Evolutionary conservation across 2,113 vertebrate genomes (phyloP).

Genomic region (Mastomys coucha): DNA sequence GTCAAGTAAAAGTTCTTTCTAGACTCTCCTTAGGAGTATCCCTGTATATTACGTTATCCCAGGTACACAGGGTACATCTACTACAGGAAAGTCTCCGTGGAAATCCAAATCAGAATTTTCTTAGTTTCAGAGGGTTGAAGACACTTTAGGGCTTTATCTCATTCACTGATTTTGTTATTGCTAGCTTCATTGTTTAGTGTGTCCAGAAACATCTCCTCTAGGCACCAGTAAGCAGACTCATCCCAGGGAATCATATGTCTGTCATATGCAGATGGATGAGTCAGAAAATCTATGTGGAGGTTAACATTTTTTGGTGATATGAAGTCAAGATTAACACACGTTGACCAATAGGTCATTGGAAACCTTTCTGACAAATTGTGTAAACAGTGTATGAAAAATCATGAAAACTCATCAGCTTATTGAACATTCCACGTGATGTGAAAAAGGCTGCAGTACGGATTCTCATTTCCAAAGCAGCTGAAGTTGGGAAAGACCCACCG

Average conservation of each 20-base stretch:
- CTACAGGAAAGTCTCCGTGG: background rate
- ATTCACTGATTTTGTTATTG: slow-evolving; percentile 21
- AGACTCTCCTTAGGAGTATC: background rate
- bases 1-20: background rate
- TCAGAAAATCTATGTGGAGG: slow-evolving; percentile 75
- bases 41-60: background rate
- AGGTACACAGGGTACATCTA: background rate
- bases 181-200: slow-evolving; percentile 88
- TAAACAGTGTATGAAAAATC: background rate
- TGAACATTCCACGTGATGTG: background rate
- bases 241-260: slow-evolving; percentile 90
- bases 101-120: background rate
- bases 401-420: background rate
- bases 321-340: background rate
- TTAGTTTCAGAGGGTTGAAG: background rate
- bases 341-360: background rate
- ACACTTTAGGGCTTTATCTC: background rate
- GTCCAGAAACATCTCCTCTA: slow-evolving; percentile 88
- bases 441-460: background rate
- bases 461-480: background rate
- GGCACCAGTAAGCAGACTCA: slow-evolving; percentile 90
- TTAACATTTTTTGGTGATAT: background rate
- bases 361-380: background rate
- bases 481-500: background rate
- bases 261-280: slow-evolving; percentile 89